These are phyloP conservation scores for Chroicocephalus ridibundus DNA, from an alignment of 2,113 vertebrate species.

Conservation along the genomic window DNA sequence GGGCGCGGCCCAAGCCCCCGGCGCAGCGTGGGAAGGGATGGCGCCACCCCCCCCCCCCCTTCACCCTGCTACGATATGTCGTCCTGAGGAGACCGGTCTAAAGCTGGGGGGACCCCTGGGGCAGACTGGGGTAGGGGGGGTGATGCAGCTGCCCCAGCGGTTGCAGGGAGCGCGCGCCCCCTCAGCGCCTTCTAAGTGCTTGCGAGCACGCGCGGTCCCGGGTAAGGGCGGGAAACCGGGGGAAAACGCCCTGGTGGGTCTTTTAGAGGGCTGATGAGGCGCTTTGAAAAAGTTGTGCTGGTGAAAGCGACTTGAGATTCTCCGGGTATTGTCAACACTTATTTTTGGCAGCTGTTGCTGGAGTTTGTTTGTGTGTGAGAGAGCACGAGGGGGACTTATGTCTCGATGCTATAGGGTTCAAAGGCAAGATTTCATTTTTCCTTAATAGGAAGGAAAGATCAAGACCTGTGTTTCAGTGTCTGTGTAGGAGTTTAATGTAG, in stretches of 20 bases:
- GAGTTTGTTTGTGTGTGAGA: neutral
- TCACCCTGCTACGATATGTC: too few relatives aligned
- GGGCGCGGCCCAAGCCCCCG: neutral
- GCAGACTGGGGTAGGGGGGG: too few relatives aligned
- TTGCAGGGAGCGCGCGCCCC: neutral
- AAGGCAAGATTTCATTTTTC: neutral
- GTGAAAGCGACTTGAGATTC: neutral
- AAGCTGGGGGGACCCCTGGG: accelerated
- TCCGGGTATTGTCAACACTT: neutral
- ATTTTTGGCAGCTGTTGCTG: too few relatives aligned
- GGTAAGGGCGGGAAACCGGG: accelerated
- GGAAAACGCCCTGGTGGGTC: too few relatives aligned
- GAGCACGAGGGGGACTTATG: neutral
- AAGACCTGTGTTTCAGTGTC: neutral
- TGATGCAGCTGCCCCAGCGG: neutral
- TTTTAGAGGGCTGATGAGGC: too few relatives aligned
- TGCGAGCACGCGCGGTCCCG: accelerated
- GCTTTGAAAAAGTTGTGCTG: too few relatives aligned
- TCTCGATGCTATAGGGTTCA: neutral
- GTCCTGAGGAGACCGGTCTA: neutral
- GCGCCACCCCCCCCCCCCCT: too few relatives aligned
- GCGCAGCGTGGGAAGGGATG: neutral
- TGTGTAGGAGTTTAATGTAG: neutral
- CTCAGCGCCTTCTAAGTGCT: accelerated
- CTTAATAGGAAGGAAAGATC: neutral